Percentiles rank a stretch among this genome's conserved stretches.
phyloP scores from a whole-genome alignment of 2,888 invertebrate species.

The Mimumesa dahlbomi region DNA sequence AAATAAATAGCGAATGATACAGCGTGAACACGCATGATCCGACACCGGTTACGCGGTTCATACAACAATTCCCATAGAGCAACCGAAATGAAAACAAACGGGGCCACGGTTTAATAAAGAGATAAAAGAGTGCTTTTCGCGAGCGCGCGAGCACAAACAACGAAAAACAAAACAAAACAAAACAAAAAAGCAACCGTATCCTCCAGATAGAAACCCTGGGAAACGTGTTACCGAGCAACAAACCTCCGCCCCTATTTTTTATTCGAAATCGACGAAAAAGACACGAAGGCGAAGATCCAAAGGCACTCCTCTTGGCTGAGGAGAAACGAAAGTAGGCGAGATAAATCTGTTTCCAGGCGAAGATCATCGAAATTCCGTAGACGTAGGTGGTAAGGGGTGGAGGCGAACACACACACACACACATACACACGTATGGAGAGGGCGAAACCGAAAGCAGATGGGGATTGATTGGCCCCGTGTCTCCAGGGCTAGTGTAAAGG shows the following conservation, averaged over 20 bases:
- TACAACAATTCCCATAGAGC: too few species aligned
- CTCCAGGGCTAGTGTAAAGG: constrained; percentile 49
- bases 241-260: constrained; percentile 3
- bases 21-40: too few species aligned
- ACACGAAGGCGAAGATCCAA: constrained; percentile 6
- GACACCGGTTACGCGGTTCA: too few species aligned
- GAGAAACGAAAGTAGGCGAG: constrained; percentile 50
- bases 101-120: too few species aligned
- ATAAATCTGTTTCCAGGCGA: constrained; percentile 59
- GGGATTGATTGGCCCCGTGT: constrained; percentile 69
- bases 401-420: too few species aligned
- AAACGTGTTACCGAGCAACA: too few species aligned
- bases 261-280: constrained; percentile 18
- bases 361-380: constrained; percentile 65
- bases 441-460: constrained; percentile 63
- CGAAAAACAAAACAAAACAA: not conserved
- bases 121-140: too few species aligned
- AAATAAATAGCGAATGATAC: too few species aligned
- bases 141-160: too few species aligned
- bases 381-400: constrained; percentile 52
- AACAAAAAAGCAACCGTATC: not conserved
- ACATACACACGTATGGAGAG: constrained; percentile 25
- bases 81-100: too few species aligned
- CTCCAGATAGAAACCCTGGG: not conserved
- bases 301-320: constrained; percentile 28